Evolutionary conservation across 2,113 vertebrate genomes (phyloP), one percentile per base, ranked within the genome.

Genomic region (Spheniscus mendiculus): DNA sequence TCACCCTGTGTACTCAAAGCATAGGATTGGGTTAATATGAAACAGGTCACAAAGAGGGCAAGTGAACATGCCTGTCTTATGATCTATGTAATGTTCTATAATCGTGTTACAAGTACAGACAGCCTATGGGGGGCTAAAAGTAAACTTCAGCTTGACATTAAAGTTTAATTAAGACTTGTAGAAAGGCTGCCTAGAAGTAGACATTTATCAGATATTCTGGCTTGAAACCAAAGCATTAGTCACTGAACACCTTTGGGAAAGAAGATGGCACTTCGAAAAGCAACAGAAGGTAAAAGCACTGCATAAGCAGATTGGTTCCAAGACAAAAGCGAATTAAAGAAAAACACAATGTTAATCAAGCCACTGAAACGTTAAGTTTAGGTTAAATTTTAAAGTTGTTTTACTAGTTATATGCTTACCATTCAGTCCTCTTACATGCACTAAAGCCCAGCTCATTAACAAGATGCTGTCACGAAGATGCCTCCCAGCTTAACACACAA

Each of bases 151-250:
- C 90, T 95, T 98, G 98, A 98, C 98, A 98, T 98, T 98, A 98
- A 98, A 98, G 97, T 98, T 98, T 98, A 98, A 98, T 98, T 98
- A 98, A 98, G 98, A 98, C 98, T 98, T 98, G 97, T 80, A 96
- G 95, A 98, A 97, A 96, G 96, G 96, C 97, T 98, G 98, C 98
- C 96, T 98, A 93, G 97, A 98, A 98, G 98, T 96, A 98, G 98
- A 98, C 97, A 94, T 98, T 98, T 98, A 98, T 98, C 98, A 98
- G 98, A 98, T 98, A 98, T 98, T 98, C 98, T 98, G 98, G 98
- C 98, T 97, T 27, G 56, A 93, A 98, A 98, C 98, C 98, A 99
- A 98, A 96, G 96, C 98, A 98, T 99, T 98, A 98, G 98, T 99
- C 98, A 98, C 96, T 66, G 95, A 98, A 98, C 98, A 98, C 98